Base-by-base conservation (phyloP, 2,113 vertebrate species). In the Gasterosteus nipponicus region DNA sequence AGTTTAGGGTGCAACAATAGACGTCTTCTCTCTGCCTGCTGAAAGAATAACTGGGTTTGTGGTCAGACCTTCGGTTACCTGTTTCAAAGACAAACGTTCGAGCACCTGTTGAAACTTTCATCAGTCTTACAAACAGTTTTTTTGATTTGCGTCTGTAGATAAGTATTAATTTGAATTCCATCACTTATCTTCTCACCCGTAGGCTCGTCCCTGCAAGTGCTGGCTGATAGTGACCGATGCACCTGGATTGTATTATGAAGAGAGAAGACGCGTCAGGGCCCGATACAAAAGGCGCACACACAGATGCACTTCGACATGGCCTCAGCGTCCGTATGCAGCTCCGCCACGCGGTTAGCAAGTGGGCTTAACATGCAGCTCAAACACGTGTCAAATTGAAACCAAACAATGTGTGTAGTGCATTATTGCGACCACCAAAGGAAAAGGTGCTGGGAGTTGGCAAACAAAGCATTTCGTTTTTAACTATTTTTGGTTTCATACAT, bases 241-340 rank as follows among this genome's bases (percentile, higher is more conserved):
- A 97, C 96, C 4, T 97, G 96, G 96, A 97, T 97, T 39, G 94
- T 97, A 72, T 94, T 97, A 83, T 96, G 92, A 95, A 77, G 78
- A 75, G 69, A 58, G 61, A 66, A n/a, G 54, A 39, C 31, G 38
- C 56, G 60, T 85, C 64, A 38, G 58, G 54, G 62, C 65, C 59
- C 9, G 53, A 42, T 39, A 68, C 8, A 54, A 19, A 57, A 61
- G 31, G 33, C 35, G 7, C 47, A 47, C 49, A 46, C 60, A 31
- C 38, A 29, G n/a, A 67, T 3, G 26, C 35, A 66, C 3, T 0
- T n/a, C 0, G 3, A 65, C 31, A n/a, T 1, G 54, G 62, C 58
- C 73, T 69, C 53, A 2, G 51, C 12, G 3, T 41, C 61, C 54
- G 42, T 49, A 15, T 31, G 9, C 51, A 58, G 64, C 54, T 26